A percentile compares a stretch with the other conserved stretches of the same genome.
These are phyloP conservation scores for Hemibagrus wyckioides DNA, from an alignment of 2,113 vertebrate species.

Conservation along the genomic window DNA sequence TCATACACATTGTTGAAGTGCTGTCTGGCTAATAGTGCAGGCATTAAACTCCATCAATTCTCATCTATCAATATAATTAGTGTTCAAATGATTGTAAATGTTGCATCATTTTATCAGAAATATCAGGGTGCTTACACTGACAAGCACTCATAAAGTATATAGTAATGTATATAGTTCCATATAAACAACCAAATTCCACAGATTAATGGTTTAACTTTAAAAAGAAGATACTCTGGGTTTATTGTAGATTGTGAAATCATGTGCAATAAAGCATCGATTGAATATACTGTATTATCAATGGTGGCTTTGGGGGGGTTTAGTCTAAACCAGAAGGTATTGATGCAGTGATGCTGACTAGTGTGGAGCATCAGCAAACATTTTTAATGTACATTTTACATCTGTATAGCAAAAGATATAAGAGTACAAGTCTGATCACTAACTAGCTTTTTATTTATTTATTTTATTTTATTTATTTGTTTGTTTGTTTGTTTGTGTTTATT, in stretches of 20 bases:
- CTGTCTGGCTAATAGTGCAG: not conserved
- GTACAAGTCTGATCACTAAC: too few relatives aligned
- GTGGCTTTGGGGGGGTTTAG: not conserved
- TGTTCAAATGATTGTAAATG: not conserved
- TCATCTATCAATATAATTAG: not conserved
- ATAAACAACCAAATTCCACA: not conserved
- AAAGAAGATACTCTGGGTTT: not conserved
- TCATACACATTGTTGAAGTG: too few relatives aligned
- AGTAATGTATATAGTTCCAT: not conserved
- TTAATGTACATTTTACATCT: not conserved
- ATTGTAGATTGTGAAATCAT: not conserved
- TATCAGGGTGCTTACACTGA: not conserved
- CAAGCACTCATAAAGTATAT: not conserved
- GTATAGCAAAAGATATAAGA: not conserved
- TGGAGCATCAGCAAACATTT: not conserved
- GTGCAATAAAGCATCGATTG: not conserved
- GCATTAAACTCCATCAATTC: not conserved
- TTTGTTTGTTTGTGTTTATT: too few relatives aligned
- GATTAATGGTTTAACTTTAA: not conserved
- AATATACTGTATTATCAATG: not conserved
- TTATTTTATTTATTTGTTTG: too few relatives aligned
- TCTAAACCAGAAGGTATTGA: not conserved
- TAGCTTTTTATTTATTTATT: too few relatives aligned
- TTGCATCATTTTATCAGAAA: not conserved
- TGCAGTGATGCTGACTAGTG: not conserved